Conservation (phyloP, 1,140 invertebrate genomes). For the Apocrypta bakeri region DNA sequence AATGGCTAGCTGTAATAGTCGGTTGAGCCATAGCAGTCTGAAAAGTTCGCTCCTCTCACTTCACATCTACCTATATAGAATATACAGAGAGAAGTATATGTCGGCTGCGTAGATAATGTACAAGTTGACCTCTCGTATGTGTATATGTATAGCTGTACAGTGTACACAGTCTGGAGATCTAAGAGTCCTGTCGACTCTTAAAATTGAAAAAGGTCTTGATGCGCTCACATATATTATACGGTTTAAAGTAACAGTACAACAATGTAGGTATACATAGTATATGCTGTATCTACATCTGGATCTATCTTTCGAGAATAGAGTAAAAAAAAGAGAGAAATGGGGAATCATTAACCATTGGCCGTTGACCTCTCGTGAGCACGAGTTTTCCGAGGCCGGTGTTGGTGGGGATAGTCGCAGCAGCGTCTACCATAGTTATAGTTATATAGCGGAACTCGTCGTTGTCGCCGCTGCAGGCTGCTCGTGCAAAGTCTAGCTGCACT, state of each 20-base stretch:
- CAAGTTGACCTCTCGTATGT: not conserved
- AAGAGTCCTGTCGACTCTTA: too few species aligned
- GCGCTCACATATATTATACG: too few species aligned
- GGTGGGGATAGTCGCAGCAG: slow-evolving; percentile 1
- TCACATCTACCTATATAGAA: not conserved
- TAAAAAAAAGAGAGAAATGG: not conserved
- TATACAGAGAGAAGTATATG: not conserved
- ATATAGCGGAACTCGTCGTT: not conserved
- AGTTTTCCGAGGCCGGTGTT: slow-evolving; percentile 24
- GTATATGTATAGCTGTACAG: too few species aligned
- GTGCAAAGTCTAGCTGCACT: slow-evolving; percentile 20
- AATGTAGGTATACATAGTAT: too few species aligned
- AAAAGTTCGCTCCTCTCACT: slow-evolving; percentile 5
- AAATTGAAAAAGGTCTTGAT: too few species aligned
- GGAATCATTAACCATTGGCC: slow-evolving; percentile 53
- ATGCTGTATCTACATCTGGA: too few species aligned
- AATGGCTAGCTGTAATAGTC: not conserved
- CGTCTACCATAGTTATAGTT: not conserved
- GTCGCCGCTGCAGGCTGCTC: not conserved
- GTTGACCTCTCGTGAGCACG: slow-evolving; percentile 54
- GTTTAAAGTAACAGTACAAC: too few species aligned
- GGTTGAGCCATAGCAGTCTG: slow-evolving; percentile 7
- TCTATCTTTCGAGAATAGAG: not conserved
- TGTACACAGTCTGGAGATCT: not conserved
- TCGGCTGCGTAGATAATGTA: too few species aligned